These are phyloP conservation scores for Clarias batrachus DNA, from an alignment of 2,113 vertebrate species.

Conservation along the genomic window DNA sequence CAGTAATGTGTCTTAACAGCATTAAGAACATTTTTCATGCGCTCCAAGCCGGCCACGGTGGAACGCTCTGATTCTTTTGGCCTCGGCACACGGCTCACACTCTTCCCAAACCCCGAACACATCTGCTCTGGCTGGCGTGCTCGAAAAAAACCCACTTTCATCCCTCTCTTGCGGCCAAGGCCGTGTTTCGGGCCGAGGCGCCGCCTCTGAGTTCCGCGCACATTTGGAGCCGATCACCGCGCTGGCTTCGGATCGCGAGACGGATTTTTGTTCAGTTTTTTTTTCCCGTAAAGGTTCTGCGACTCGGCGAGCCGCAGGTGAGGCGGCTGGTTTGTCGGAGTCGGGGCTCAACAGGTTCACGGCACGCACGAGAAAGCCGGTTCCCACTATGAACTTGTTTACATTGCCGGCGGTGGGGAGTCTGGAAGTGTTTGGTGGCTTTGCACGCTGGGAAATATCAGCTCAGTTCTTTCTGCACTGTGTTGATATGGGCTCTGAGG, in stretches of 20 bases:
- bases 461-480: constrained; percentile 70
- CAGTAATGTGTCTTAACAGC: constrained; percentile 38
- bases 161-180: constrained; percentile 26
- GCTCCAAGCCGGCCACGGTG: constrained; percentile 12
- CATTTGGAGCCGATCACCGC: constrained; percentile 8
- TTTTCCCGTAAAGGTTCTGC: not conserved
- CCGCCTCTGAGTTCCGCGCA: not conserved
- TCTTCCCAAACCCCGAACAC: not conserved
- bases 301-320: not conserved
- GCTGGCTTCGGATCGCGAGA: constrained; percentile 1
- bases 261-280: constrained; percentile 3
- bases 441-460: constrained; percentile 75
- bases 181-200: constrained; percentile 7
- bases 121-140: constrained; percentile 32
- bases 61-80: constrained; percentile 32
- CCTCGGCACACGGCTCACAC: constrained; percentile 8
- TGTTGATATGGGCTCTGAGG: constrained; percentile 76
- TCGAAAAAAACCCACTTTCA: constrained; percentile 10
- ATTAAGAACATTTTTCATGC: constrained; percentile 39
- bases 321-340: constrained; percentile 19
- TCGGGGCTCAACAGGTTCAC: constrained; percentile 63
- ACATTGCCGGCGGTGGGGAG: constrained; percentile 66
- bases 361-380: constrained; percentile 35
- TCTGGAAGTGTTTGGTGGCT: constrained; percentile 71
- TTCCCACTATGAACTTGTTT: constrained; percentile 63